Evolutionary conservation across 1,140 invertebrate genomes (phyloP).

Genomic region (Zaprionus kolodkinae): DNA sequence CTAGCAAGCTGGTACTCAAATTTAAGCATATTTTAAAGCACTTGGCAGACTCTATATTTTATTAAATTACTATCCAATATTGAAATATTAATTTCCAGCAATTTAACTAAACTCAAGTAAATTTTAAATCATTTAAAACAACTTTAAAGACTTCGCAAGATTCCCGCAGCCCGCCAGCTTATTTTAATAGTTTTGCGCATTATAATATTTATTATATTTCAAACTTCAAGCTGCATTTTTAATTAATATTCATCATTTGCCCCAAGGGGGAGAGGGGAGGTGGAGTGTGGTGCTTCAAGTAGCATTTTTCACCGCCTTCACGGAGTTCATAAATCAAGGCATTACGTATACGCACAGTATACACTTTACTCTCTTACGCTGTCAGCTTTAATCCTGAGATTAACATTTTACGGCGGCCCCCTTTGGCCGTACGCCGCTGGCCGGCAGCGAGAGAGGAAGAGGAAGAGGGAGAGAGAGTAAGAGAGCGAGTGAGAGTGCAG

Average conservation of each 20-base stretch:
- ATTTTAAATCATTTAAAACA: background rate
- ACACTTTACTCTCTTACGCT: conserved; percentile 51
- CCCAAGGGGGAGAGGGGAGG: no score
- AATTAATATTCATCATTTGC: background rate
- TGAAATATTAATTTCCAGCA: no score
- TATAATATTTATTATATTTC: conserved; percentile 2
- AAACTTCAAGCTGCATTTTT: conserved; percentile 3
- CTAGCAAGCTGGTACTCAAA: no score
- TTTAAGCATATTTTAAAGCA: no score
- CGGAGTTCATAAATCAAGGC: conserved; percentile 66
- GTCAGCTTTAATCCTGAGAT: conserved; percentile 64
- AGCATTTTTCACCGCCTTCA: conserved; percentile 11
- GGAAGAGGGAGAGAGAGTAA: background rate
- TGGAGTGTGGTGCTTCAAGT: background rate
- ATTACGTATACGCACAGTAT: conserved; percentile 34
- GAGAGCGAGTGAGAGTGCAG: background rate
- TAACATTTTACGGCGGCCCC: conserved; percentile 56
- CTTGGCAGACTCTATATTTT: no score
- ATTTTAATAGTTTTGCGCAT: background rate
- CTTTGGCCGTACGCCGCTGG: conserved; percentile 16
- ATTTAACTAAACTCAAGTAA: background rate
- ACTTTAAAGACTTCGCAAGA: no score
- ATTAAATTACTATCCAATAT: no score
- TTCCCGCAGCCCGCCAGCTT: background rate
- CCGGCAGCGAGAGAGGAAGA: background rate